These are phyloP conservation scores for Timema podura DNA, from an alignment of 2,888 invertebrate genomes.

Conservation along the genomic window DNA sequence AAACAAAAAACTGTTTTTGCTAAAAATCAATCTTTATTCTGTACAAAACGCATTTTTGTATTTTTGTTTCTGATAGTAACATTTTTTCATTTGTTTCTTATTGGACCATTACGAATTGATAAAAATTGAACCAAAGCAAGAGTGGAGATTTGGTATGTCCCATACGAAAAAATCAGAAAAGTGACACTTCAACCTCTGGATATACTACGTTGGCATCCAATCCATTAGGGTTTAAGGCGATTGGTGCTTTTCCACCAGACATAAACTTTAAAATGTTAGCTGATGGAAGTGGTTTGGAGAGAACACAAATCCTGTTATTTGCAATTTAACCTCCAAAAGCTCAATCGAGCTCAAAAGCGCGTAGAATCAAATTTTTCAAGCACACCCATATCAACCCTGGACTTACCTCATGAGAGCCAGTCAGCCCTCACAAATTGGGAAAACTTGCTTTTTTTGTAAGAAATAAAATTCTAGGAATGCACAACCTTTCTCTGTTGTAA, in stretches of 20 bases:
- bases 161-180: conserved; percentile 3
- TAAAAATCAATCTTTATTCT: background rate
- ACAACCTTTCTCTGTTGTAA: conserved; percentile 1
- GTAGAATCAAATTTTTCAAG: background rate
- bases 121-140: background rate
- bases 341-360: background rate
- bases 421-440: background rate
- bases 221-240: background rate
- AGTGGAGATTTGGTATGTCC: conserved; percentile 1
- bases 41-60: background rate
- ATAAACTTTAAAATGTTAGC: background rate
- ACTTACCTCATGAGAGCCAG: conserved; percentile 1
- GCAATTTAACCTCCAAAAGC: background rate
- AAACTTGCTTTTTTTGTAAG: background rate
- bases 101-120: background rate
- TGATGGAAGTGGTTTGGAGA: conserved; percentile 1
- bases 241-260: background rate
- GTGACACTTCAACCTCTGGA: conserved; percentile 4
- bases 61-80: background rate
- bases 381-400: background rate
- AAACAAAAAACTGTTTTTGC: background rate
- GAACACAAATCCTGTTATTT: no score
- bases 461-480: background rate
- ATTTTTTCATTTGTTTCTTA: background rate
- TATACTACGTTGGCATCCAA: background rate